Conservation (phyloP, 2,888 invertebrate species). For the Xestoiulus laeticollis region DNA sequence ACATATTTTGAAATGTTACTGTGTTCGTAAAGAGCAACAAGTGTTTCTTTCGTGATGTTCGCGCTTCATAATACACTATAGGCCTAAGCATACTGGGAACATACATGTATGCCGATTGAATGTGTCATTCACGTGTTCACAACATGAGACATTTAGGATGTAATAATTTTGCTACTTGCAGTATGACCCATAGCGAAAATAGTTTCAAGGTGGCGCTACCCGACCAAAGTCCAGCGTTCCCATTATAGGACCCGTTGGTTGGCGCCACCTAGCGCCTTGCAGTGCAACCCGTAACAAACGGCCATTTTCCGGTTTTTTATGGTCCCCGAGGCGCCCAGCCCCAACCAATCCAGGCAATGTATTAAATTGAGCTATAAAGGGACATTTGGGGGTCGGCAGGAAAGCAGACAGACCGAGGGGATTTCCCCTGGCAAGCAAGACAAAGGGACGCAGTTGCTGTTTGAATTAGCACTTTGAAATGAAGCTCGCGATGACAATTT, state of each 20-base stretch:
- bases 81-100: too few species aligned
- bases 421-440: constrained; percentile 5
- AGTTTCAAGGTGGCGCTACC: too few species aligned
- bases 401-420: not conserved
- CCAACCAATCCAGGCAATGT: not conserved
- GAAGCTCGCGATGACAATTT: constrained; percentile 23
- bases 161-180: too few species aligned
- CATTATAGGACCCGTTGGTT: not conserved
- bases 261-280: not conserved
- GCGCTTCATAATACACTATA: too few species aligned
- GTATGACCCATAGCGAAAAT: too few species aligned
- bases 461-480: constrained; percentile 18
- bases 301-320: not conserved
- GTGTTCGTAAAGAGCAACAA: too few species aligned
- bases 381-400: not conserved
- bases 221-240: not conserved
- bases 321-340: not conserved
- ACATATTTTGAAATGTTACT: too few species aligned
- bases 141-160: too few species aligned
- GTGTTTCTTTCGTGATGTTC: too few species aligned
- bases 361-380: constrained; percentile 15
- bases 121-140: too few species aligned
- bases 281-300: not conserved
- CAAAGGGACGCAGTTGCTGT: constrained; percentile 27
- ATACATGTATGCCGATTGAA: too few species aligned